Evolutionary conservation across 2,888 invertebrate genomes (phyloP), one percentile per base, ranked within the genome.

Genomic region (Apantesis nais): DNA sequence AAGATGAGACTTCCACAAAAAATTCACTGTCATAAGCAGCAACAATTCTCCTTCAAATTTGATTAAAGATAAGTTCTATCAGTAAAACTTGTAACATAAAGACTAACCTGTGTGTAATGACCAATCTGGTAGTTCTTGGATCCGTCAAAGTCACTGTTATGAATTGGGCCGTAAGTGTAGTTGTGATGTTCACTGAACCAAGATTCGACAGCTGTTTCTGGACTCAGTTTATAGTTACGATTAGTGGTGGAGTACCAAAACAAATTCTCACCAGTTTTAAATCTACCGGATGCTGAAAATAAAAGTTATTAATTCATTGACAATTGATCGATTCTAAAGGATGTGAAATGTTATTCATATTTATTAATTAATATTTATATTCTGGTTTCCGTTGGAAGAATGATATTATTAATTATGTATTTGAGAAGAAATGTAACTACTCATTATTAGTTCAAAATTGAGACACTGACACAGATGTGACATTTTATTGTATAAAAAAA

Each of bases 41-140:
- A 39, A 39, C 2, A 11, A 39, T 39, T 39, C 39, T 11, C 9
- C 39, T 39, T 11, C 11, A 39, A 39, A 39, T 39, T 39, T 39
- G 5, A 34, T 34, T 4, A 11, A 39, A 39, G 11, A 39, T 11
- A 29, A 58, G n/a, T n/a, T n/a, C n/a, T n/a, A n/a, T n/a, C n/a
- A 58, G 12, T 25, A 25, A 58, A 25, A 9, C 1, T 58, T 14
- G 11, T 58, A n/a, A n/a, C 14, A 4, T 31, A 52, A 48, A 8
- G 29, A 70, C 73, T 31, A 71, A 93, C 94, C 90, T 94, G 94
- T 12, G 94, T 94, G 64, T 93, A 94, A 76, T 94, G 94, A 9
- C 93, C 94, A 41, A 92, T 86, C 64, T 88, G 83, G 31, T 79
- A 75, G 4, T 73, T 65, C 9, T 80, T 67, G 0, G 83, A 73